Evolutionary conservation across 37 sponge, comb jelly and placozoan genomes (phyloP).

Genomic region (Aphrocallistes beatrix): DNA sequence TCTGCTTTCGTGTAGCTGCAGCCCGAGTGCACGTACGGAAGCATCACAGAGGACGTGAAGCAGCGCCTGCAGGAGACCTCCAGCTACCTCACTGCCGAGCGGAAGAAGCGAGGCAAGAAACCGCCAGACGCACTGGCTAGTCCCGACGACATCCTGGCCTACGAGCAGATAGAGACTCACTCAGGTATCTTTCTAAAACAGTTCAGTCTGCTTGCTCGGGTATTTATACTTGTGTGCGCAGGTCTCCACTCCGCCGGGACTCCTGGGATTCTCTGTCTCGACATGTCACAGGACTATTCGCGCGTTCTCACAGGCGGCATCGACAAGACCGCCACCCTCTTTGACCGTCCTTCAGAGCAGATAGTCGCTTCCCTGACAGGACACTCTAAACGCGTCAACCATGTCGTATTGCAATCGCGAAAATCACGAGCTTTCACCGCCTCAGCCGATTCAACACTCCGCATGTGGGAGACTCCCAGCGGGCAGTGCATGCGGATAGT

Average conservation of each 20-base stretch:
- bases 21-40: not conserved
- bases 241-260: slow-evolving; percentile 91
- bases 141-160: slow-evolving; percentile 56
- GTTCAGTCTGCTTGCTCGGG: not conserved
- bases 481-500: slow-evolving; percentile 38
- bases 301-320: slow-evolving; percentile 82
- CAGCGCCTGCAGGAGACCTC: slow-evolving; percentile 81
- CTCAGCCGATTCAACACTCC: slow-evolving; percentile 80
- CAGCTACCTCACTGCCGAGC: slow-evolving; percentile 72
- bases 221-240: not conserved
- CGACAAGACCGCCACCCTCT: slow-evolving; percentile 89
- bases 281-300: slow-evolving; percentile 61
- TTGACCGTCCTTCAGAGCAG: slow-evolving; percentile 66
- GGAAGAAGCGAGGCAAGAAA: slow-evolving; percentile 97
- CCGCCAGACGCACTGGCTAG: slow-evolving; percentile 74
- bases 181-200: slow-evolving; percentile 35
- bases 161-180: slow-evolving; percentile 66
- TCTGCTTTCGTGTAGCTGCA: not conserved
- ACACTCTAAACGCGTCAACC: slow-evolving; percentile 91
- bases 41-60: slow-evolving; percentile 18
- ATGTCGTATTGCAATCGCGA: slow-evolving; percentile 70
- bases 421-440: slow-evolving; percentile 67
- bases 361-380: slow-evolving; percentile 84
- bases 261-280: slow-evolving; percentile 87
- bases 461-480: slow-evolving; percentile 59